Evolutionary conservation across 2,113 vertebrate species (phyloP).

Genomic region (Xerus inauris): DNA sequence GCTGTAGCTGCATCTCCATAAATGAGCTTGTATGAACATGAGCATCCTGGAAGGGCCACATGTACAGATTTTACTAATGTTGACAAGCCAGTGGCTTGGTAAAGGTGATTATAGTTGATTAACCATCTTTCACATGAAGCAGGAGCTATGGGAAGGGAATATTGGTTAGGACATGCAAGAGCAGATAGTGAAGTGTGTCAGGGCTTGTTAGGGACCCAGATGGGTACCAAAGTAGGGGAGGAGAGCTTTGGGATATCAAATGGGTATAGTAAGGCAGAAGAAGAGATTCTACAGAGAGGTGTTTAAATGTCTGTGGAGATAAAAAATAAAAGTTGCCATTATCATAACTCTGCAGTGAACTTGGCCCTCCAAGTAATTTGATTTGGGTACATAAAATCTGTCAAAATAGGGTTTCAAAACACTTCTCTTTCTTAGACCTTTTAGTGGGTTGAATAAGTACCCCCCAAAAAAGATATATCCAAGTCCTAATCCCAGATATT

Average conservation of each 20-base stretch:
- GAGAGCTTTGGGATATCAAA: background rate
- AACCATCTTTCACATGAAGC: background rate
- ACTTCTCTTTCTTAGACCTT: background rate
- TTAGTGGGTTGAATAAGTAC: background rate
- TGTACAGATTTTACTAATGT: background rate
- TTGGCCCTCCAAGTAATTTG: background rate
- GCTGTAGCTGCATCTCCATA: background rate
- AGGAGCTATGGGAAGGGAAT: background rate
- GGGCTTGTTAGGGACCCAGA: background rate
- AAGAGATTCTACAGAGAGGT: background rate
- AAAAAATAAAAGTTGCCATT: background rate
- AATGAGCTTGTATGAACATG: background rate
- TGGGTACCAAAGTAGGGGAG: background rate
- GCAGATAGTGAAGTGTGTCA: background rate
- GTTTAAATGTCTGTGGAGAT: background rate
- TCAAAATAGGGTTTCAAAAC: background rate
- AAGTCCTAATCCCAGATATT: background rate
- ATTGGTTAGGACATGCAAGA: slow-evolving; percentile 47
- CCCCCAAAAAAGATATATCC: background rate
- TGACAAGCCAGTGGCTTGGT: background rate
- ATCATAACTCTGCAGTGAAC: background rate
- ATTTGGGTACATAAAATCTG: background rate
- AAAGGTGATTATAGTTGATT: slow-evolving; percentile 37
- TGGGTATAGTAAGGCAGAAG: background rate
- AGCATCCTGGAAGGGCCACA: background rate